Percentiles rank a stretch among this genome's conserved stretches.
These are phyloP conservation scores for Pseudachorutes palmiensis DNA, from an alignment of 1,140 invertebrate species.

Conservation along the genomic window DNA sequence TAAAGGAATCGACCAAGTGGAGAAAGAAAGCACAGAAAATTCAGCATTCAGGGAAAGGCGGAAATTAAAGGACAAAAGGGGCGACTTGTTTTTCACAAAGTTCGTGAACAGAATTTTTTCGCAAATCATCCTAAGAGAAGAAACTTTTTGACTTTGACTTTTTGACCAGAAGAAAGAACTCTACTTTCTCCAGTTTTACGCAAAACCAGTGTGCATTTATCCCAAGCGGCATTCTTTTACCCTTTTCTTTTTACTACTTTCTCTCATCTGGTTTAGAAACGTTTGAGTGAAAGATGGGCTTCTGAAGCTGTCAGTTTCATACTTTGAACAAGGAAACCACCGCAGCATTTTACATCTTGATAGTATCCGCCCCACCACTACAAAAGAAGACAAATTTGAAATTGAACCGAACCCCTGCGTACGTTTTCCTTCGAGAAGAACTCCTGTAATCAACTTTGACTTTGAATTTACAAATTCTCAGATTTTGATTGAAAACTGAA, in stretches of 20 bases:
- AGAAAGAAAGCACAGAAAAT: background rate
- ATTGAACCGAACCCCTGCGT: no score
- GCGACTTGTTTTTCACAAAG: background rate
- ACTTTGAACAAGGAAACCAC: no score
- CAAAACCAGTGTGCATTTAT: no score
- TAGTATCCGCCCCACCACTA: no score
- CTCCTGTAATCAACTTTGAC: no score
- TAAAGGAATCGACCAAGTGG: background rate
- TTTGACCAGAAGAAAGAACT: background rate
- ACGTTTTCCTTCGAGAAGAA: no score
- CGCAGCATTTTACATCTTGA: no score
- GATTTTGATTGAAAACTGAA: no score
- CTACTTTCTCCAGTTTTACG: background rate
- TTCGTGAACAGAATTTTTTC: background rate
- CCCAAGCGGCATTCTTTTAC: no score
- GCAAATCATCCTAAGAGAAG: background rate
- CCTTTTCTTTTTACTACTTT: no score
- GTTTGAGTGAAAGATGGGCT: slow-evolving; percentile 18
- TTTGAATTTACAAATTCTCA: no score
- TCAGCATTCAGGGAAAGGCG: background rate
- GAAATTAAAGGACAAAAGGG: background rate
- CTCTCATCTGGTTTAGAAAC: slow-evolving; percentile 5
- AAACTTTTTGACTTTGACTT: background rate
- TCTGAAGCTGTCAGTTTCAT: slow-evolving; percentile 22
- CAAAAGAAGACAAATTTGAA: no score